A percentile compares a stretch with the other conserved stretches of the same genome.
Evolutionary conservation across 2,113 vertebrate genomes (phyloP).

Genomic region (Vulpes ferrilata): DNA sequence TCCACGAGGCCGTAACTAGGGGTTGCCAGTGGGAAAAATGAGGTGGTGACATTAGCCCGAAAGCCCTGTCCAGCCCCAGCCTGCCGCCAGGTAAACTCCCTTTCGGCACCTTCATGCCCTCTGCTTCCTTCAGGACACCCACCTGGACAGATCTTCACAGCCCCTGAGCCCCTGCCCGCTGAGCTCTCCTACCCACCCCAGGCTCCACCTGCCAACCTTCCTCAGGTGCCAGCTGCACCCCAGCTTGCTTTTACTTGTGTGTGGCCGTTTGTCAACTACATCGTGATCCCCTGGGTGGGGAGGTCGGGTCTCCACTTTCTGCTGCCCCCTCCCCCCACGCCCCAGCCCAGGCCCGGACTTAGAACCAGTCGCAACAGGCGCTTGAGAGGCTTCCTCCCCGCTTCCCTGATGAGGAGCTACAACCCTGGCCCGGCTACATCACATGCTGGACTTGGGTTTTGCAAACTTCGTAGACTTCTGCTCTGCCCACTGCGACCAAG

Average conservation of each 20-base stretch:
- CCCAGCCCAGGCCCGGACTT: neutral
- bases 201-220: neutral
- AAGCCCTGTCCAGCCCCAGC: neutral
- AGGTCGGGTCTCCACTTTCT: neutral
- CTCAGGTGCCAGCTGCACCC: neutral
- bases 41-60: neutral
- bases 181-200: neutral
- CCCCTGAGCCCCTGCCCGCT: too few relatives aligned
- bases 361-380: neutral
- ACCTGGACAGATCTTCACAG: neutral
- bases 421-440: too few relatives aligned
- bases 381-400: neutral
- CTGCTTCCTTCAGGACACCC: neutral
- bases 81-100: neutral
- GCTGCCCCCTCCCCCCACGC: too few relatives aligned
- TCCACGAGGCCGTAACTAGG: neutral
- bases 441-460: neutral
- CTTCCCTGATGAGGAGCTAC: neutral
- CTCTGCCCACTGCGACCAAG: neutral
- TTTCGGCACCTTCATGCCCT: neutral
- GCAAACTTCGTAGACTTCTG: neutral
- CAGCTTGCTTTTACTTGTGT: neutral
- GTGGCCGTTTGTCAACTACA: neutral
- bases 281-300: rapidly evolving
- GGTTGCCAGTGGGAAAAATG: neutral